phyloP scores from a whole-genome alignment of 2,797 vertebrate species.

The Martes flavigula region DNA sequence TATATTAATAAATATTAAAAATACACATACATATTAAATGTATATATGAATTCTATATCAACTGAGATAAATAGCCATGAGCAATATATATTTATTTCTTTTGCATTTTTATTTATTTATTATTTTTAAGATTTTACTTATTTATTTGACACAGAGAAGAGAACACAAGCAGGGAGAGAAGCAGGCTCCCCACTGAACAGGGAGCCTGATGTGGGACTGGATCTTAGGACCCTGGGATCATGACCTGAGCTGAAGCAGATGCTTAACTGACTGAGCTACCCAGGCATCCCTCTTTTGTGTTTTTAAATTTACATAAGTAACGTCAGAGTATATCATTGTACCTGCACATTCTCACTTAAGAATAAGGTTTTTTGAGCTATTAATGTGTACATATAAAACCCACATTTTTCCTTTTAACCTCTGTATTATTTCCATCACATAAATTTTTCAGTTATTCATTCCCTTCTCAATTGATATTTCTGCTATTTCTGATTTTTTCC shows the following conservation, averaged over 20 bases:
- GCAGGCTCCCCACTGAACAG: not conserved
- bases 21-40: not conserved
- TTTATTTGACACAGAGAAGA: not conserved
- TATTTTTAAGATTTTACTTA: not conserved
- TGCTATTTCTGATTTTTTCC: not conserved
- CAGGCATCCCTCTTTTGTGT: not conserved
- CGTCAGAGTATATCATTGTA: not conserved
- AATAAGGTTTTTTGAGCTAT: not conserved
- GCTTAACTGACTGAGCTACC: not conserved
- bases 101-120: not conserved
- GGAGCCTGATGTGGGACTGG: too few species aligned
- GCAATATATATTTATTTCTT: not conserved
- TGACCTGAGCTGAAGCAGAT: too few species aligned
- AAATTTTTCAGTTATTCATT: not conserved
- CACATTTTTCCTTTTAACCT: not conserved
- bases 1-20: not conserved
- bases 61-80: not conserved
- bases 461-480: not conserved
- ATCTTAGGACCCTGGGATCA: not conserved
- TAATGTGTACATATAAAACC: not conserved
- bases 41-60: not conserved
- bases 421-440: not conserved
- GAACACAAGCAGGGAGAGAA: not conserved
- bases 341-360: not conserved
- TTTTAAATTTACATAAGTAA: not conserved